phyloP scores from a whole-genome alignment of 2,113 vertebrate species.

The Epinephelus moara region DNA sequence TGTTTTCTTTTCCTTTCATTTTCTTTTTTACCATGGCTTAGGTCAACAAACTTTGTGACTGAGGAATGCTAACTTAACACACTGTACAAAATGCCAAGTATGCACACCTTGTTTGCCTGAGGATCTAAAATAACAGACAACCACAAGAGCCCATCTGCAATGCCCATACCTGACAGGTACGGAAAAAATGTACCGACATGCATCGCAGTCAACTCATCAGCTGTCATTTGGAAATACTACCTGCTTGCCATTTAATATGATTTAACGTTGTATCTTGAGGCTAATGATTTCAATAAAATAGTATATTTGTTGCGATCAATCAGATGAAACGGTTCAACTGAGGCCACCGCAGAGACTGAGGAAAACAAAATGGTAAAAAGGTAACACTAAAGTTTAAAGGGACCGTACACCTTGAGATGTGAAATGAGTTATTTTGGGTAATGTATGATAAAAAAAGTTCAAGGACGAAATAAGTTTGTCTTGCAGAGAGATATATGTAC shows the following conservation, averaged over 20 bases:
- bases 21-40: not conserved
- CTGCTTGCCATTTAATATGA: no score
- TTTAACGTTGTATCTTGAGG: no score
- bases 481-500: no score
- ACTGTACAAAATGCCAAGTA: constrained; percentile 1
- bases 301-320: not conserved
- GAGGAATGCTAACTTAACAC: not conserved
- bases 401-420: not conserved
- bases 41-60: not conserved
- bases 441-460: not conserved
- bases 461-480: no score
- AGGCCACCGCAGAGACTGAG: not conserved
- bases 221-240: not conserved
- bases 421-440: not conserved
- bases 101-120: not conserved
- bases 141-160: not conserved
- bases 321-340: not conserved
- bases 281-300: no score
- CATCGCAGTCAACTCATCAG: not conserved
- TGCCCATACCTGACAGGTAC: rapidly evolving
- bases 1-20: not conserved
- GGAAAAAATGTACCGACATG: not conserved
- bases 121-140: constrained; percentile 1
- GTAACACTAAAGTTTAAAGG: not conserved
- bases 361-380: not conserved